Evolutionary conservation across 2,888 invertebrate genomes (phyloP).

Genomic region (Lycia hirtaria): DNA sequence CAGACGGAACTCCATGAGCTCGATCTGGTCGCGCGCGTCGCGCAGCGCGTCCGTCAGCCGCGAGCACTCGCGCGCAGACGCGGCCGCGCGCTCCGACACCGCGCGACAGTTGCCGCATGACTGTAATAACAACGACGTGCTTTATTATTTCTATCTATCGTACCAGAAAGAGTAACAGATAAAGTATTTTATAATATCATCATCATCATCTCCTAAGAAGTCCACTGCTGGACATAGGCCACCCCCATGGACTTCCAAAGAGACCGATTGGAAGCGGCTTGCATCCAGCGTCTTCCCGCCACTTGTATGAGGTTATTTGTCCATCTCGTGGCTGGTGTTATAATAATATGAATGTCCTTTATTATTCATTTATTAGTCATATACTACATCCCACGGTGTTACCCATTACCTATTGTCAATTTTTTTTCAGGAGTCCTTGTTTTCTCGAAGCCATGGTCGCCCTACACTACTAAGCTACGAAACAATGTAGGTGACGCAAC

Average conservation of each 20-base stretch:
- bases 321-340: not conserved
- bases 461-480: constrained; percentile 52
- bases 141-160: no score
- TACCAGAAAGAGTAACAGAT: no score
- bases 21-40: constrained; percentile 92
- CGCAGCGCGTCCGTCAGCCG: constrained; percentile 88
- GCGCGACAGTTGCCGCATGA: constrained; percentile 78
- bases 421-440: not conserved
- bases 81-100: constrained; percentile 75
- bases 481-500: constrained; percentile 72
- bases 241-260: no score
- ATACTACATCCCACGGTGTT: no score
- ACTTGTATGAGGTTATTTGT: no score
- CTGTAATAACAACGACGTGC: constrained; percentile 49
- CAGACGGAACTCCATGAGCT: constrained; percentile 91
- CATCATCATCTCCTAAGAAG: no score
- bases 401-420: not conserved
- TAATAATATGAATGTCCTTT: not conserved
- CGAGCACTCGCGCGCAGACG: constrained; percentile 81
- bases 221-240: no score
- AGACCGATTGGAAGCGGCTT: no score
- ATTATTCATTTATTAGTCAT: not conserved
- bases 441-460: constrained; percentile 44
- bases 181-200: no score
- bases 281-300: no score